Evolutionary conservation across 2,888 invertebrate species (phyloP).

Genomic region (Halictus ligatus): DNA sequence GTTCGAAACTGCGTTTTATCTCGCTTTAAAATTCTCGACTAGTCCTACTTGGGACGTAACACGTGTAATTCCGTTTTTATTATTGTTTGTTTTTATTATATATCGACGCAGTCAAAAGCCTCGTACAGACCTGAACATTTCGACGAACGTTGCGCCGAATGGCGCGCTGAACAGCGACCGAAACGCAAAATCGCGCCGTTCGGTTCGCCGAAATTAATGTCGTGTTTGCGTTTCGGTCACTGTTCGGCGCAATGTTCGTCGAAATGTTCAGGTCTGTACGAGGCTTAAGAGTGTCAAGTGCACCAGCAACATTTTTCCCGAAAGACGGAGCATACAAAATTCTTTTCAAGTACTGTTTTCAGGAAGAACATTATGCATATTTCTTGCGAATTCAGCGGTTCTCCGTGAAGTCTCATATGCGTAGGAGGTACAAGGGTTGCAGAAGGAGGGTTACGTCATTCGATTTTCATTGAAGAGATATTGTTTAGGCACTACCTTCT

Average conservation of each 20-base stretch:
- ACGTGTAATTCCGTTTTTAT: neutral
- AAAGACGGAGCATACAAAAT: neutral
- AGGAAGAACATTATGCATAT: constrained; percentile 12
- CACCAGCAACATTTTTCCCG: neutral
- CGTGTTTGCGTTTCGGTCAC: too few species aligned
- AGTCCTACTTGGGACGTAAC: too few species aligned
- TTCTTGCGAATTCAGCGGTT: constrained; percentile 46
- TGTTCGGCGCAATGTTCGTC: too few species aligned
- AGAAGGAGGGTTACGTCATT: neutral
- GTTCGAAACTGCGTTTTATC: too few species aligned
- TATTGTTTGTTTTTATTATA: neutral
- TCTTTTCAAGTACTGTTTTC: constrained; percentile 1
- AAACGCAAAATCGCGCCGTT: too few species aligned
- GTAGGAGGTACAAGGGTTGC: neutral
- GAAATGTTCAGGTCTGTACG: too few species aligned
- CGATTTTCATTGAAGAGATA: constrained; percentile 28
- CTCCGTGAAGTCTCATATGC: neutral
- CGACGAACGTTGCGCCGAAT: too few species aligned
- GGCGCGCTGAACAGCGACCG: too few species aligned
- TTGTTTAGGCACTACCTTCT: neutral
- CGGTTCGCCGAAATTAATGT: too few species aligned
- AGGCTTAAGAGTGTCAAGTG: neutral
- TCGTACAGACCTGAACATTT: too few species aligned
- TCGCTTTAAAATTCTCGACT: too few species aligned
- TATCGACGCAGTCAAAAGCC: neutral